phyloP scores from a whole-genome alignment of 2,888 invertebrate genomes.

The Steinernema hermaphroditum region DNA sequence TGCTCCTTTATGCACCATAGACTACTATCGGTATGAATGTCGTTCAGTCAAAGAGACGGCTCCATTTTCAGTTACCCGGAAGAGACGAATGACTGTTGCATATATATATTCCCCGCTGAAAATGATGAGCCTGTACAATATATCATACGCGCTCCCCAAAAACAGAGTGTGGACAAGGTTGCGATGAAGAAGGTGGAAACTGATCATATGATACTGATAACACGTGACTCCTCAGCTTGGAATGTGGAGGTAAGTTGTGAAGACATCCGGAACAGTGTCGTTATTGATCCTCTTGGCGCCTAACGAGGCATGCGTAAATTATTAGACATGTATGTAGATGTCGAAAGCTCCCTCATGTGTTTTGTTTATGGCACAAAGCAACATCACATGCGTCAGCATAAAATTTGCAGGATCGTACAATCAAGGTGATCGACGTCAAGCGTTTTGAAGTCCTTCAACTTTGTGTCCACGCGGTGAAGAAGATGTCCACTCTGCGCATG shows the following conservation, averaged over 20 bases:
- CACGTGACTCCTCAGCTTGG: constrained; percentile 47
- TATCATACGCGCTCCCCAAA: constrained; percentile 38
- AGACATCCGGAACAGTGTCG: too few relatives aligned
- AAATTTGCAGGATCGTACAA: constrained; percentile 38
- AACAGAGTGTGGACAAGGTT: constrained; percentile 41
- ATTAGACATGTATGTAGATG: too few relatives aligned
- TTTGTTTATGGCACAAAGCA: too few relatives aligned
- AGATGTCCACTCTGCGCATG: constrained; percentile 57
- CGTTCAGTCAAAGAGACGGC: not conserved
- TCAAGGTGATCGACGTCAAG: constrained; percentile 38
- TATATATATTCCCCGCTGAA: constrained; percentile 42
- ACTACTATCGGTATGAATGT: constrained; percentile 45
- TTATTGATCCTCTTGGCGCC: too few relatives aligned
- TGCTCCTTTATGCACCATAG: constrained; percentile 54
- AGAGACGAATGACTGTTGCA: constrained; percentile 57
- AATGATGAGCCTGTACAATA: constrained; percentile 42
- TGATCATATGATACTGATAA: constrained; percentile 39
- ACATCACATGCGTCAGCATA: too few relatives aligned
- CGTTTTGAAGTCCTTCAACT: constrained; percentile 49
- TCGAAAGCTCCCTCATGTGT: not conserved
- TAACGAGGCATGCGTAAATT: too few relatives aligned
- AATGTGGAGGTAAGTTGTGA: constrained; percentile 37
- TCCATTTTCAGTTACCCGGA: constrained; percentile 56
- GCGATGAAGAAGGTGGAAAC: constrained; percentile 38
- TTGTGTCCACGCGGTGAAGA: constrained; percentile 57